These are phyloP conservation scores for Hypsibius dujardini DNA, from an alignment of 1,140 invertebrate genomes.

Conservation along the genomic window DNA sequence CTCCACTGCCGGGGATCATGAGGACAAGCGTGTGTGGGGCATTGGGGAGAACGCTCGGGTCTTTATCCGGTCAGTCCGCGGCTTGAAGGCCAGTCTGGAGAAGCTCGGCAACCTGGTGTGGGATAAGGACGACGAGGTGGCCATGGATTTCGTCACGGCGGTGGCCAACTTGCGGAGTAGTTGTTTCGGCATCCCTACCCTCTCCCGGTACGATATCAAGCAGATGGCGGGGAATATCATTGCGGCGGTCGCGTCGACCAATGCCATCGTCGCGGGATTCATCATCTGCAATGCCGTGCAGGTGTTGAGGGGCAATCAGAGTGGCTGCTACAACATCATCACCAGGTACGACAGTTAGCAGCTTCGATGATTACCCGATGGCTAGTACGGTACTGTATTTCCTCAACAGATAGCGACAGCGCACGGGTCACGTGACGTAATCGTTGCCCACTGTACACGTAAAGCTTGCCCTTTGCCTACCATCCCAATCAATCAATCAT, in stretches of 20 bases:
- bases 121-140: constrained; percentile 57
- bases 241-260: constrained; percentile 94
- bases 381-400: no score
- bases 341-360: background rate
- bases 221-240: constrained; percentile 95
- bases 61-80: constrained; percentile 50
- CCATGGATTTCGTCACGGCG: constrained; percentile 89
- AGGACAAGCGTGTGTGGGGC: constrained; percentile 64
- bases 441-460: no score
- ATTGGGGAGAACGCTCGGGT: constrained; percentile 53
- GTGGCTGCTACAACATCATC: constrained; percentile 28
- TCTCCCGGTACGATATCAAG: constrained; percentile 84
- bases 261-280: constrained; percentile 85
- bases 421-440: no score
- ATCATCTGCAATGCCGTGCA: constrained; percentile 73
- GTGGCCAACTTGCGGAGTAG: constrained; percentile 78
- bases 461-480: no score
- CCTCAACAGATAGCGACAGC: no score
- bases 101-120: constrained; percentile 19
- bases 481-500: no score
- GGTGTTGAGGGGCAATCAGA: constrained; percentile 48
- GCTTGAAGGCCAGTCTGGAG: constrained; percentile 15
- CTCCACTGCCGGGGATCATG: constrained; percentile 31
- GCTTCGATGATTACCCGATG: no score
- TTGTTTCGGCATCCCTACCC: constrained; percentile 72